phyloP scores from a whole-genome alignment of 2,797 vertebrate genomes.

The Cossypha niveicapilla region DNA sequence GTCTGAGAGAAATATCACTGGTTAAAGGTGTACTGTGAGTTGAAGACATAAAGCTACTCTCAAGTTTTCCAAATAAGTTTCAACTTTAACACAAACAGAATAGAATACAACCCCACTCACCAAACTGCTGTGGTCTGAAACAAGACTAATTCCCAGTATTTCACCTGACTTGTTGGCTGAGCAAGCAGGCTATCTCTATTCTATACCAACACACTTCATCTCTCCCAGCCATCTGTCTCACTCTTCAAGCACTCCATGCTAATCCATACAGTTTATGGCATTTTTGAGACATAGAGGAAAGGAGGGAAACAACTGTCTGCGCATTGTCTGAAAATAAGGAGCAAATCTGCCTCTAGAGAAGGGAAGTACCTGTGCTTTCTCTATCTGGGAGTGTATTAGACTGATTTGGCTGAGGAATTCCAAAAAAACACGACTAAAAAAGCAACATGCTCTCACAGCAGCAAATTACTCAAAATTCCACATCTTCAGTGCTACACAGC shows the following conservation, averaged over 20 bases:
- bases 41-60: background rate
- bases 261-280: background rate
- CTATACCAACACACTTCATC: background rate
- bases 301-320: background rate
- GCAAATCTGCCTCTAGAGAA: background rate
- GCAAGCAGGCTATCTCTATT: background rate
- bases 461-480: background rate
- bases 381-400: background rate
- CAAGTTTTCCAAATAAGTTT: background rate
- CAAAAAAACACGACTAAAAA: background rate
- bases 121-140: background rate
- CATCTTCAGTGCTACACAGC: background rate
- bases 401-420: background rate
- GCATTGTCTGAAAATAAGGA: background rate
- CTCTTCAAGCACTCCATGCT: background rate
- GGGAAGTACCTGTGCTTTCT: background rate
- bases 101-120: background rate
- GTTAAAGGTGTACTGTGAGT: background rate
- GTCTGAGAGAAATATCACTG: background rate
- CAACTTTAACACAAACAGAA: background rate
- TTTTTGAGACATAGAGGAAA: background rate
- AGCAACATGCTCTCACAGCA: background rate
- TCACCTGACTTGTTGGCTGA: background rate
- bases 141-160: background rate
- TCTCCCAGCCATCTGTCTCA: background rate